Percentiles rank a stretch among this genome's conserved stretches.
Conservation (phyloP, 2,888 invertebrate species). For the Periphyllus acericola region DNA sequence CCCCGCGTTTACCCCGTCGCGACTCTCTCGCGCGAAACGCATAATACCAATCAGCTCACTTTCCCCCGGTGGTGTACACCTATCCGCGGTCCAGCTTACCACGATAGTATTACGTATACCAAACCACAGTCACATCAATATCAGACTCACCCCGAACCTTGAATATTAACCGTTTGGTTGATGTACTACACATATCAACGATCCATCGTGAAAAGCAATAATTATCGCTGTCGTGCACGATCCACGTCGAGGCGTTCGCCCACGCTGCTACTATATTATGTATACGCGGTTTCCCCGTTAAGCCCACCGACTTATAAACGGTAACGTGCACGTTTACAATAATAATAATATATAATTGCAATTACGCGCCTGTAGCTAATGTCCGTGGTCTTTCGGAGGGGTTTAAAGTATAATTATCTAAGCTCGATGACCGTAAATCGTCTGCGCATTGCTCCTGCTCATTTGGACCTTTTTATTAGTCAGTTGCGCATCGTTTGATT, state of each 20-base stretch:
- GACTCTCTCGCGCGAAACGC: background rate
- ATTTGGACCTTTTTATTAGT: too few species aligned
- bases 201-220: slow-evolving; percentile 13
- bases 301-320: background rate
- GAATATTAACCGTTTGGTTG: background rate
- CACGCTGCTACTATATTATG: background rate
- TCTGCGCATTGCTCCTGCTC: too few species aligned
- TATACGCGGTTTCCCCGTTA: background rate
- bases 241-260: background rate
- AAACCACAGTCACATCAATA: background rate
- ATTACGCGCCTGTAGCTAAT: background rate
- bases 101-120: background rate
- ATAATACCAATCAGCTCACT: background rate
- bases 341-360: background rate
- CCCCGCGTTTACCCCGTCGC: background rate
- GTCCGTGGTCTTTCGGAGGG: background rate
- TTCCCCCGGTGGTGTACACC: background rate
- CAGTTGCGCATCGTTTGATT: too few species aligned
- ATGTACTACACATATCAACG: background rate
- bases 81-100: background rate
- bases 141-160: background rate
- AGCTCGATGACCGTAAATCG: too few species aligned
- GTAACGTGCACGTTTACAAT: background rate
- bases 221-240: slow-evolving; percentile 10
- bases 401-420: too few species aligned